Conservation (phyloP, 2,888 invertebrate species). For the Rhagonycha fulva region DNA sequence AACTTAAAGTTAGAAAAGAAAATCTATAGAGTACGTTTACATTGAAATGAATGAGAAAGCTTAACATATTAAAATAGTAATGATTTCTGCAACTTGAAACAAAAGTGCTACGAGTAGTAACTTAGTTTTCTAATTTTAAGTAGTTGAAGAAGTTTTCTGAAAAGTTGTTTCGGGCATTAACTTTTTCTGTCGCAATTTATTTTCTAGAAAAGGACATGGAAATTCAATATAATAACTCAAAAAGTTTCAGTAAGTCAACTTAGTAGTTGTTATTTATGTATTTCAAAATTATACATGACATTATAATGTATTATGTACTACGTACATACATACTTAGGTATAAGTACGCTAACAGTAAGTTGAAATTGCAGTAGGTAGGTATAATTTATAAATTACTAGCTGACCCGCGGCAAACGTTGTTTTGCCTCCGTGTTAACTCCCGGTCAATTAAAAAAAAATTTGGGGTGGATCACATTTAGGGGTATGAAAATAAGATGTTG, state of each 20-base stretch:
- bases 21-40: not conserved
- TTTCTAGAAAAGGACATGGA: slow-evolving; percentile 46
- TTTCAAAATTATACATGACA: not conserved
- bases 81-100: slow-evolving; percentile 32
- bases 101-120: slow-evolving; percentile 42
- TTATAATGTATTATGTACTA: too few species aligned
- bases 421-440: too few species aligned
- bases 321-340: too few species aligned
- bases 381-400: too few species aligned
- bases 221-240: slow-evolving; percentile 44
- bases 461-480: too few species aligned
- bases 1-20: not conserved
- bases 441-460: too few species aligned
- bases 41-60: slow-evolving; percentile 29
- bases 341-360: too few species aligned
- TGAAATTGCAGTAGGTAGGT: too few species aligned
- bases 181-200: slow-evolving; percentile 47
- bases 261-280: not conserved
- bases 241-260: slow-evolving; percentile 10
- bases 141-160: slow-evolving; percentile 42
- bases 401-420: too few species aligned
- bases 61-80: slow-evolving; percentile 30
- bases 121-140: slow-evolving; percentile 45
- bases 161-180: slow-evolving; percentile 46
- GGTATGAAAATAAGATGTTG: too few species aligned